Evolutionary conservation across 2,888 invertebrate genomes (phyloP), one percentile per base, ranked within the genome.

Genomic region (Plebejus melissa): DNA sequence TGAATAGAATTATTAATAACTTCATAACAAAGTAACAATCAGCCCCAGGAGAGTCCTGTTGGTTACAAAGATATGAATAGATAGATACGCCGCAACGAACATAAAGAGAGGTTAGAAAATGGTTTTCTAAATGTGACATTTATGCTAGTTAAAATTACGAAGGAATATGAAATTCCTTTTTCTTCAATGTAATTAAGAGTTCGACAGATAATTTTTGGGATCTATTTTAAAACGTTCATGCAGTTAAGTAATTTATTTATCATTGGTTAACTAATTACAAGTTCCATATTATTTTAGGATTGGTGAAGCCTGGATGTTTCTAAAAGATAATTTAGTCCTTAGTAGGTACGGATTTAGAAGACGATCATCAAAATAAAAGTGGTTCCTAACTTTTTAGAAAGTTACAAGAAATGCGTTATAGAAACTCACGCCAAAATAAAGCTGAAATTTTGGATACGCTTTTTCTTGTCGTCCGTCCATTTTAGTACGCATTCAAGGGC

Each of bases 1-100:
- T 65, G 13, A 65, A 65, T 65, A 65, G 65, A 57, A 74, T 74
- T 74, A 74, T 57, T 74, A 74, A 54, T 57, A 74, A 32, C 57
- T 50, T 13, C 46, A 32, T 57, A 74, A 54, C 57, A 54, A 57
- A 74, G 65, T 54, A 74, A 74, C 60, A 74, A 57, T 41, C 32
- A 72, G 72, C 72, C 72, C 71, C 54, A 50, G 50, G 54, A 65
- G 65, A 65, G 32, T 65, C 65, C 50, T 69, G 32, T 46, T 13
- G 50, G 32, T 57, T 57, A 69, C 50, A 75, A 16, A 1, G 65
- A 65, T 65, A 41, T 46, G 60, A 28, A 76, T 70, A 41, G 57
- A 75, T 5, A 41, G 71, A 75, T 7, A 74, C 4, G 60, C 60
- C 22, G 4, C 9, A 11, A 11, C 0, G 4, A 54, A 28, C 9